Conservation (phyloP, 1,140 invertebrate genomes). For the Radopholus similis region DNA sequence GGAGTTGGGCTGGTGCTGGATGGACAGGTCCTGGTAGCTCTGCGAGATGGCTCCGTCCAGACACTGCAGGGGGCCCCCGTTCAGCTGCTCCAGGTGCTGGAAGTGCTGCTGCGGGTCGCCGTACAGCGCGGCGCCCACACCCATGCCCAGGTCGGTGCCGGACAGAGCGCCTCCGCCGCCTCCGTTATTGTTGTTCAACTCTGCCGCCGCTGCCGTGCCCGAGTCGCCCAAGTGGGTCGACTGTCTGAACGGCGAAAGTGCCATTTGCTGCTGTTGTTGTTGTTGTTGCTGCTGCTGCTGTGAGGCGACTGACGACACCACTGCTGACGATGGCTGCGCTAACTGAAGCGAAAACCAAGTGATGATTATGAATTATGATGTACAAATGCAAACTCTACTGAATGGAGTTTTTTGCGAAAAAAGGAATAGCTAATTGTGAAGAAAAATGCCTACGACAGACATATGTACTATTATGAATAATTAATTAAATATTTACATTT, state of each 20-base stretch:
- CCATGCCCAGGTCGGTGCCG: background rate
- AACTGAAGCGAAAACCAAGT: background rate
- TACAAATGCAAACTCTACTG: background rate
- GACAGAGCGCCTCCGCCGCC: background rate
- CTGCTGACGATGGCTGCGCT: background rate
- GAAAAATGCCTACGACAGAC: background rate
- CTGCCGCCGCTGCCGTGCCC: background rate
- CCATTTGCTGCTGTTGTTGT: background rate
- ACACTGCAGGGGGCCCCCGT: background rate
- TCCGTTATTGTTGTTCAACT: background rate
- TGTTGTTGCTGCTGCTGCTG: background rate
- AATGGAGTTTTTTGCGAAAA: conserved; percentile 1
- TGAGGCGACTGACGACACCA: too few species aligned
- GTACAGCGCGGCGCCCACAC: background rate
- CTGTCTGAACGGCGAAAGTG: background rate
- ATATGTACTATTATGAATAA: background rate
- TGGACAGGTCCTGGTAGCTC: conserved; percentile 36
- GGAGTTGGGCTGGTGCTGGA: conserved; percentile 63
- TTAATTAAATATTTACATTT: background rate
- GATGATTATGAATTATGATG: background rate
- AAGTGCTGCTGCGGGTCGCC: background rate
- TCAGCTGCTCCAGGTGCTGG: background rate
- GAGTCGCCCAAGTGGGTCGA: background rate
- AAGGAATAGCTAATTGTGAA: background rate
- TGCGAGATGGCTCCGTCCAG: conserved; percentile 24